Base-by-base conservation (phyloP, 1,140 invertebrate genomes). In the Drosophila grimshawi region DNA sequence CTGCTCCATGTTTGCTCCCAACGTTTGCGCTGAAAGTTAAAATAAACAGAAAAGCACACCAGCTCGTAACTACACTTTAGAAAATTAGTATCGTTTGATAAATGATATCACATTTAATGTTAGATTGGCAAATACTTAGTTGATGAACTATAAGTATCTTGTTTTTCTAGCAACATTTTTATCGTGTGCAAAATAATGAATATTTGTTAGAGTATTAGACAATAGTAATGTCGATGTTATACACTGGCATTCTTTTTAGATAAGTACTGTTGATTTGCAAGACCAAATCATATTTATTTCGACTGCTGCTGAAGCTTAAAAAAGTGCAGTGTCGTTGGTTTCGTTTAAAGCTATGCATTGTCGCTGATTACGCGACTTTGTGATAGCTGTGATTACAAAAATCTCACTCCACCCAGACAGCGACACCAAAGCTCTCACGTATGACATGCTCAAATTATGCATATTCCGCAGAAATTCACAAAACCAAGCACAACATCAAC, bases 341-440 rank as follows among this genome's bases (percentile, higher is more conserved):
- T 76, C 66, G 79, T 69, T 88, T 88, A 73, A 74, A 83, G 52
- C 68, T 53, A 59, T 48, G 73, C 69, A 68, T 68, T 88, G 75
- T 76, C 80, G 85, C 80, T 88, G 83, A 88, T 88, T 88, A 79
- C 83, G 77, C 82, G 83, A 82, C 76, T 77, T 88, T 76, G 83
- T 86, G 88, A 86, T 86, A 80, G 81, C 66, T 83, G 77, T 88
- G 83, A 88, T 88, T 88, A 88, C 80, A 86, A 86, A 86, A 88
- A 88, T 76, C 30, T 64, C 46, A 11, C 53, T 8, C 39, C 11
- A 43, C 19, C 62, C 41, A 57, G 59, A 37, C 48, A 78, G 27
- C 46, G 53, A 79, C 56, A 51, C 57, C 32, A 60, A 69, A 56
- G 41, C 57, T 37, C 45, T 68, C 80, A 80, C 82, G 82, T 86